These are phyloP conservation scores for Leptobrachium ailaonicum DNA, from an alignment of 2,113 vertebrate species.

Conservation along the genomic window DNA sequence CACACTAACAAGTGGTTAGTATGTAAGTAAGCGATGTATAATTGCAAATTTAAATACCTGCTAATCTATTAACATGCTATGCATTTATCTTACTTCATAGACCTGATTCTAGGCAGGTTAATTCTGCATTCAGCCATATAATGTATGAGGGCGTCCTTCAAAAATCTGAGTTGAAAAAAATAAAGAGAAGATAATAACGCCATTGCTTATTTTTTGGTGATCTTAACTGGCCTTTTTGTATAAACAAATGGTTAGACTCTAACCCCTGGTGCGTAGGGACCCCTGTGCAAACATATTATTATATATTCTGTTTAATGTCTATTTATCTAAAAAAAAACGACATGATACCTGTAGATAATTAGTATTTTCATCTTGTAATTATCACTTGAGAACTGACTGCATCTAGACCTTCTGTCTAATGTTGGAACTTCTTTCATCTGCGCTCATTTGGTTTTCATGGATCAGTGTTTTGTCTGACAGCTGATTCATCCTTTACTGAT, in stretches of 20 bases:
- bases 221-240: slow-evolving; percentile 11
- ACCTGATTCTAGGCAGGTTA: too few species aligned
- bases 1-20: too few species aligned
- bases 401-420: slow-evolving; percentile 45
- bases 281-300: slow-evolving; percentile 12
- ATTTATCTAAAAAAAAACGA: slow-evolving; percentile 37
- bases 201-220: not conserved
- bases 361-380: slow-evolving; percentile 47
- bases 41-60: too few species aligned
- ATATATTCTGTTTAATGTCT: slow-evolving; percentile 39
- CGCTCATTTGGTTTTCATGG: slow-evolving; percentile 46
- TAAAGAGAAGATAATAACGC: too few species aligned
- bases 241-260: slow-evolving; percentile 5
- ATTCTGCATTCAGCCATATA: too few species aligned
- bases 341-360: slow-evolving; percentile 44
- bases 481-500: slow-evolving; percentile 33
- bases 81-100: too few species aligned
- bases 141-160: too few species aligned
- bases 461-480: slow-evolving; percentile 44
- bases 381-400: slow-evolving; percentile 38
- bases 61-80: too few species aligned
- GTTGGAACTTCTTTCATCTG: slow-evolving; percentile 41
- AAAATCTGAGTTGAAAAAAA: too few species aligned
- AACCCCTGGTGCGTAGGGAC: slow-evolving; percentile 23
- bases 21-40: too few species aligned